These are phyloP conservation scores for Scolopax bukidnonensis DNA, from an alignment of 2,797 vertebrate genomes.

Conservation along the genomic window DNA sequence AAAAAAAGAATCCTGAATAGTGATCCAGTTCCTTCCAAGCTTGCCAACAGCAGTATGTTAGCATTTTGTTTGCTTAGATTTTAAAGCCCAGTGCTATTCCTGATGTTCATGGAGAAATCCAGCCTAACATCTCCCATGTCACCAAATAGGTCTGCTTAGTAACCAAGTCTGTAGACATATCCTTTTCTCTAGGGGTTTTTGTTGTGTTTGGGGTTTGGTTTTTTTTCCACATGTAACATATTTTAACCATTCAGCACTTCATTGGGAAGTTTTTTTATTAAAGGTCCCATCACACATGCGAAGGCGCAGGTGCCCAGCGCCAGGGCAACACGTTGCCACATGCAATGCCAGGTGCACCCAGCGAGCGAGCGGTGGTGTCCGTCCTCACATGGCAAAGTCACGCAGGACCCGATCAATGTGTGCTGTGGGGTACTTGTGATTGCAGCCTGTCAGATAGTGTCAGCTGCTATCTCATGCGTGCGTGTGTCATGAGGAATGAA, in stretches of 20 bases:
- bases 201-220: no score
- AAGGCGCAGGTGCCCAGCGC: accelerated
- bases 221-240: background rate
- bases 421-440: background rate
- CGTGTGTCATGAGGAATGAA: background rate
- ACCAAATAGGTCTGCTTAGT: background rate
- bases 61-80: background rate
- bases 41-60: background rate
- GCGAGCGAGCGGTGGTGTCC: accelerated
- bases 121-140: background rate
- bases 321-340: background rate
- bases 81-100: background rate
- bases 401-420: background rate
- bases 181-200: background rate
- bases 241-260: background rate
- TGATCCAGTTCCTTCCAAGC: background rate
- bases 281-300: background rate
- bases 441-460: conserved; percentile 19
- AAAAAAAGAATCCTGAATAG: background rate
- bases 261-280: background rate
- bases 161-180: background rate
- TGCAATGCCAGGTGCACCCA: background rate
- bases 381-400: background rate
- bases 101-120: background rate
- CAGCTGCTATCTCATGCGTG: background rate